These are phyloP conservation scores for Metopia argyrocephala DNA, from an alignment of 2,888 invertebrate species.

Conservation along the genomic window DNA sequence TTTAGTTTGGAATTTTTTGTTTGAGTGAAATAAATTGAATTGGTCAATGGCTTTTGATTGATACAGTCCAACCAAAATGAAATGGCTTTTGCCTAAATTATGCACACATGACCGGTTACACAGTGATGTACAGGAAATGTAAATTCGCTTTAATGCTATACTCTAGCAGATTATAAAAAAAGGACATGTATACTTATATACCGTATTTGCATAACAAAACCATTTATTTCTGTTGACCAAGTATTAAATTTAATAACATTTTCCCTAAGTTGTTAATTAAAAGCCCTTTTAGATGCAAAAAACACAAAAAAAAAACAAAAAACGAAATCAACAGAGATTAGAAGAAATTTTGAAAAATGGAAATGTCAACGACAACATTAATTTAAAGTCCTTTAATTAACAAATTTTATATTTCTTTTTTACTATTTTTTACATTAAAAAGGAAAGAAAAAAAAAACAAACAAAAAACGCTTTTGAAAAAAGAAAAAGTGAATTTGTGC, in stretches of 20 bases:
- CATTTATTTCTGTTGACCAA: neutral
- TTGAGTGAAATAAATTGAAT: constrained; percentile 35
- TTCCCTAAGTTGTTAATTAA: neutral
- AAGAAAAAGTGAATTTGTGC: constrained; percentile 40
- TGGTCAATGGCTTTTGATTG: neutral
- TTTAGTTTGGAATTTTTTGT: neutral
- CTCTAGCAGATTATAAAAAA: no score
- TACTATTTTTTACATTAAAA: no score
- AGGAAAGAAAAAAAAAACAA: no score
- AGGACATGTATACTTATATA: no score
- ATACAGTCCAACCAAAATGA: constrained; percentile 7
- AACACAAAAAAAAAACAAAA: no score
- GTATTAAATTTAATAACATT: neutral
- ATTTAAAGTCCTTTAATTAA: constrained; percentile 52
- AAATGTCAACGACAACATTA: constrained; percentile 7
- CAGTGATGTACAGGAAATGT: no score
- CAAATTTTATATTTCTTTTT: neutral
- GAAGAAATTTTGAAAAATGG: neutral
- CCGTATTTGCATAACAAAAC: neutral
- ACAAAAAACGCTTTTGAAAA: no score
- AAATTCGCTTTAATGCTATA: no score
- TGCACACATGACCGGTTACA: neutral
- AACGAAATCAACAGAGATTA: neutral
- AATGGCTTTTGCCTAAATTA: constrained; percentile 37
- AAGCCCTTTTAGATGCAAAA: no score